Evolutionary conservation across 2,888 invertebrate genomes (phyloP), one percentile per base, ranked within the genome.

Genomic region (Strigamia crassipes): DNA sequence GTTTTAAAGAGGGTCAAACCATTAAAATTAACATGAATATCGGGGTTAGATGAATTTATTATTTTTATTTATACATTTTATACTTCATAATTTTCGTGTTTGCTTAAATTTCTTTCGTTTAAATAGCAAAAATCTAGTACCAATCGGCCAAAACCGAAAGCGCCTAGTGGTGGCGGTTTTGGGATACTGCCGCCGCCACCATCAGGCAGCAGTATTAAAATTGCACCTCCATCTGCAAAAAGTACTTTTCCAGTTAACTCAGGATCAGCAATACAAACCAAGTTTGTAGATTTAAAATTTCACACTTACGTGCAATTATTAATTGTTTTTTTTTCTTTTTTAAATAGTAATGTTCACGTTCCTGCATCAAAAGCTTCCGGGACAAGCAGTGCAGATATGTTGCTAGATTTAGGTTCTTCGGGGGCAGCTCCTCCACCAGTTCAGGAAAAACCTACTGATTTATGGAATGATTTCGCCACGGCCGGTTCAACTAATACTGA

Each of bases 1-100:
- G 97, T 79, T 99, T 99, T 88, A 99, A 99, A 87, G 99, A 99
- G 87, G 99, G 99, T 23, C 97, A 99, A 90, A 99, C 99, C 0
- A 99, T 99, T 85, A 99, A 97, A 90, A 97, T 99, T 83, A 99
- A 98, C 87, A 96, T 99, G 94, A 95, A 96, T 89, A 96, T 96
- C 84, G 95, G 96, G 84, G 96, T 96, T 90, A 88, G 90, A 84
- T 66, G 34, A 56, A 82, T 73, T 10, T 27, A 27, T 27, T 27
- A 2, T 34, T 46, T 78, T 18, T 23, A 21, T 83, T 78, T 79
- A 27, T 27, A 42, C 42, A 12, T 3, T 42, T 42, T 42, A 42
- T 42, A 42, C 27, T 3, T 27, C 3, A 27, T 3, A 27, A 27
- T 27, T 23, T 66, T 23, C n/a, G 12, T 12, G 1, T 66, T 21